A percentile compares a stretch with the other conserved stretches of the same genome.
Conservation (phyloP, 2,797 vertebrate species). For the Threskiornis aethiopicus region DNA sequence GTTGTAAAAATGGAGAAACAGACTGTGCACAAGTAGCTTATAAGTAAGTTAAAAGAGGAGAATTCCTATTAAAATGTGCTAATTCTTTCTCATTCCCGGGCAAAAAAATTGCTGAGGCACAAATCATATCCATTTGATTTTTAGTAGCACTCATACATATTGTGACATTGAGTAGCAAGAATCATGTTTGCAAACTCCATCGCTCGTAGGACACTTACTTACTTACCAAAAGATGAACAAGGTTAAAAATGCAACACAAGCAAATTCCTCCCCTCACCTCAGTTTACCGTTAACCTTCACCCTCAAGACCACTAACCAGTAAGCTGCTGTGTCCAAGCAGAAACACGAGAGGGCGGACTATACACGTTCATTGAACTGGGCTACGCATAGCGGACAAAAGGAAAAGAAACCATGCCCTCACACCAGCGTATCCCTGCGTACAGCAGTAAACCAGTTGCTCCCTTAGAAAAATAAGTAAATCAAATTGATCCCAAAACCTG, state of each 20-base stretch:
- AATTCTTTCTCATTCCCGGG: not conserved
- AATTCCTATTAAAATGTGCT: not conserved
- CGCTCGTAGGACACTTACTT: fast-evolving
- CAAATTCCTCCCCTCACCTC: not conserved
- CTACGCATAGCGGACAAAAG: not conserved
- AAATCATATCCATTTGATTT: not conserved
- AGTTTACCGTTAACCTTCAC: not conserved
- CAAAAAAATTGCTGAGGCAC: not conserved
- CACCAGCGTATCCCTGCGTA: fast-evolving
- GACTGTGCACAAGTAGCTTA: not conserved
- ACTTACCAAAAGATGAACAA: not conserved
- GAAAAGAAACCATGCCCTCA: not conserved
- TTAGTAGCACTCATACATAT: not conserved
- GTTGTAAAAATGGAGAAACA: not conserved
- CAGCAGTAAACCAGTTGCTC: not conserved
- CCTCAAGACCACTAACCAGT: not conserved
- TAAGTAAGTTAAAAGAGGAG: not conserved
- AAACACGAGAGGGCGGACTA: conserved; percentile 11
- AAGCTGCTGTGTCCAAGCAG: not conserved
- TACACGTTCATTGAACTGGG: fast-evolving
- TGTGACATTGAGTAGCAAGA: not conserved
- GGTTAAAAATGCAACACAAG: not conserved
- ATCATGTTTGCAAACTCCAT: not conserved
- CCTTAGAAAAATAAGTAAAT: fast-evolving
- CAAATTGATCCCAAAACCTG: not conserved